Evolutionary conservation across 2,797 vertebrate genomes (phyloP), one percentile per base, ranked within the genome.

Genomic region (Cirrhinus mrigala): DNA sequence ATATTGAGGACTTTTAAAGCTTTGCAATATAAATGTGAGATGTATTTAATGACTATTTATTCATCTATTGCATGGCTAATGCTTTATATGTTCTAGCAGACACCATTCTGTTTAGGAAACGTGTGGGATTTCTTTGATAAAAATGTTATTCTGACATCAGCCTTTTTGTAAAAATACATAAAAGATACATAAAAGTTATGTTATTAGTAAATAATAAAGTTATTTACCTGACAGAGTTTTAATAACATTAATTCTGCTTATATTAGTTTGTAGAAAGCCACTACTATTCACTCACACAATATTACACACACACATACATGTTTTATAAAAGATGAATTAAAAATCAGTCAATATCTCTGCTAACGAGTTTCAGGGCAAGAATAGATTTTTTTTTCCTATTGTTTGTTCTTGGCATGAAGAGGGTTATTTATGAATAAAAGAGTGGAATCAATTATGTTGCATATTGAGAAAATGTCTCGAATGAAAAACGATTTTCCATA

Each of bases 381-480:
- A 62, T 71, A 8, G 68, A n/a, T 14, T 20, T 50, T 37, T 46
- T 7, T 3, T 3, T 37, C 33, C 14, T 40, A 5, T 24, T 60
- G 18, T 71, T 50, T 85, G 81, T 84, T 48, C 90, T 89, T 81
- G 85, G 86, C 56, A 66, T 85, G 90, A 81, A 48, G 78, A 88
- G 3, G 24, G 24, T 66, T 70, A 24, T 56, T 69, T 69, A 29
- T 46, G 50, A 78, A 44, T 40, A 5, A 44, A 84, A 68, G 60
- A 75, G 27, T 20, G 3, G 5, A 79, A 79, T 71, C 68, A 71
- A 73, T 85, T 4, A 69, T 22, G 18, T n/a, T 27, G 66, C 66
- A 71, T 80, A 90, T 88, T 88, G 54, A 91, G 87, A 78, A 89
- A 81, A 87, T 89, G 87, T 85, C 56, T 22, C 79, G 1, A 44